phyloP scores from a whole-genome alignment of 92 coral and sea anemone species.

The Parazoanthus darwini region DNA sequence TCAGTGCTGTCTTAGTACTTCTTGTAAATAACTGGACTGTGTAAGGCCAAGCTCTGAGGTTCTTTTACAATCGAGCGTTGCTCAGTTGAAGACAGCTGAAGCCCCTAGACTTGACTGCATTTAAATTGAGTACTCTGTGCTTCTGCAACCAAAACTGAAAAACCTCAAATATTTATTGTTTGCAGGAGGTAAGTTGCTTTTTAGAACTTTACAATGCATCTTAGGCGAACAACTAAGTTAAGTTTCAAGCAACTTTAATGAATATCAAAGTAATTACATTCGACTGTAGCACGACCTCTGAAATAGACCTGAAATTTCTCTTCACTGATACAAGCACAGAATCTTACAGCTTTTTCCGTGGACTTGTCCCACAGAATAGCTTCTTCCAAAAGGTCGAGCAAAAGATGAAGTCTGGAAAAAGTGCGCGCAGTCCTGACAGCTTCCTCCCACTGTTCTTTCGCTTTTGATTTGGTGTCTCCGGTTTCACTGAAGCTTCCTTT shows the following conservation, averaged over 20 bases:
- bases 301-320: too few species aligned
- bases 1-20: not conserved
- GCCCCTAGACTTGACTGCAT: not conserved
- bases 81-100: not conserved
- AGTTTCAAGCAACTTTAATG: too few species aligned
- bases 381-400: constrained; percentile 75
- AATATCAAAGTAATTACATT: too few species aligned
- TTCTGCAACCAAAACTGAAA: not conserved
- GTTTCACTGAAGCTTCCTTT: constrained; percentile 49
- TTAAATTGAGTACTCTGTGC: not conserved
- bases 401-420: constrained; percentile 78
- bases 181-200: not conserved
- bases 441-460: constrained; percentile 62
- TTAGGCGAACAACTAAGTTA: not conserved
- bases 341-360: constrained; percentile 75
- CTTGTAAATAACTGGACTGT: not conserved
- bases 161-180: not conserved
- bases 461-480: constrained; percentile 39
- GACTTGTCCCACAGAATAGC: constrained; percentile 82
- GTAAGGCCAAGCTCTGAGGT: not conserved
- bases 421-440: constrained; percentile 69
- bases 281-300: not conserved
- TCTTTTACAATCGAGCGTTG: not conserved
- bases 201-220: not conserved
- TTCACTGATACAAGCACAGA: not conserved